Percentiles rank a stretch among this genome's conserved stretches.
These are phyloP conservation scores for Brachionus manjavacas DNA, from an alignment of 1,140 invertebrate species.

Conservation along the genomic window DNA sequence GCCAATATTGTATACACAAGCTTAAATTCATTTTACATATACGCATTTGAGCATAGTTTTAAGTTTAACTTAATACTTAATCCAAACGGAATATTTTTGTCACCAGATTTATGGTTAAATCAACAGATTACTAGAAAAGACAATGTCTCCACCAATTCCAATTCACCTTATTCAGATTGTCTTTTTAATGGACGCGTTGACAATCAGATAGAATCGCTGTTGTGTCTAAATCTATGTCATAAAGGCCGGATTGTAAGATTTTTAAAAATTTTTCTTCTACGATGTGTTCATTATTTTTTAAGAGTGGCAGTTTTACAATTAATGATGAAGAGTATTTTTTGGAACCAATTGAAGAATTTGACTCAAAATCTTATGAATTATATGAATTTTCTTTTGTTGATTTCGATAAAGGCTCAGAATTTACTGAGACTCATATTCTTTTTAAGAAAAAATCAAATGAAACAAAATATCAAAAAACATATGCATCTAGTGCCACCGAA, in stretches of 20 bases:
- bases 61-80: background rate
- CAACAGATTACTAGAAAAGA: background rate
- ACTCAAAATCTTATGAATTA: background rate
- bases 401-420: background rate
- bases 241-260: background rate
- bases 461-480: background rate
- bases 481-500: background rate
- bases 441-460: background rate
- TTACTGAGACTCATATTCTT: background rate
- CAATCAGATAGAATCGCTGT: background rate
- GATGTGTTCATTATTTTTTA: background rate
- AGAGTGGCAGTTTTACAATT: slow-evolving; percentile 4
- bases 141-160: background rate
- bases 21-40: background rate
- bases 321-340: slow-evolving; percentile 2
- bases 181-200: background rate
- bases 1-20: background rate
- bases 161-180: background rate
- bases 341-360: background rate
- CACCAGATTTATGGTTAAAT: background rate
- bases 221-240: background rate
- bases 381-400: slow-evolving; percentile 15
- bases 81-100: background rate
- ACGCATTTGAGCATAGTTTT: background rate
- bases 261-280: background rate